These are phyloP conservation scores for Prietella phreatophila DNA, from an alignment of 2,113 vertebrate species.

Conservation along the genomic window DNA sequence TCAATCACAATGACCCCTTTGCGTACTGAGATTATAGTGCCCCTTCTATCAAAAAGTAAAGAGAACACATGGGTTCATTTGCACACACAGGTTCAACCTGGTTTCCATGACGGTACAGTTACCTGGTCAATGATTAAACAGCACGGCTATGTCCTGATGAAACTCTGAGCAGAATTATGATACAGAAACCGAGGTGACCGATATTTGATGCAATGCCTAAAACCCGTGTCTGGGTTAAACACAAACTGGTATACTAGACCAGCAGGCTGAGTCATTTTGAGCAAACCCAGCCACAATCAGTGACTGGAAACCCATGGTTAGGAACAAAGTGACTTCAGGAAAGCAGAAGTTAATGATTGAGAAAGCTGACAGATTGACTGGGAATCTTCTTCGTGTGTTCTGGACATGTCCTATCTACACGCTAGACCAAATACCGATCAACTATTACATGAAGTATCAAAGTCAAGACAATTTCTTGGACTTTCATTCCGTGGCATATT, in stretches of 20 bases:
- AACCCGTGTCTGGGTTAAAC: not conserved
- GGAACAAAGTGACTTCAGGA: conserved; percentile 24
- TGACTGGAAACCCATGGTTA: not conserved
- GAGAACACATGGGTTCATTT: conserved; percentile 58
- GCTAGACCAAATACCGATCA: not conserved
- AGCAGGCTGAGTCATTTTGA: not conserved
- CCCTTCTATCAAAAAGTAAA: conserved; percentile 57
- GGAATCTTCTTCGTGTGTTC: not conserved
- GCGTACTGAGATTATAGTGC: conserved; percentile 30
- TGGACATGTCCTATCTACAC: not conserved
- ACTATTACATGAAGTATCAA: not conserved
- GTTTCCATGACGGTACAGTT: conserved; percentile 56
- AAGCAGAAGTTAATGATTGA: conserved; percentile 30
- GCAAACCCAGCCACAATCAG: not conserved
- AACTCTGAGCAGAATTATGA: conserved; percentile 7
- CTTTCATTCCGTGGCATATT: not conserved
- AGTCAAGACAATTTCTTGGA: not conserved
- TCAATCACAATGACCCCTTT: conserved; percentile 60
- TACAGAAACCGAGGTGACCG: not conserved
- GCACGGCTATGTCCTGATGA: conserved; percentile 5
- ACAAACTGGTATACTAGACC: too few relatives aligned
- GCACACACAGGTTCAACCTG: conserved; percentile 54
- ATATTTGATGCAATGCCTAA: not conserved
- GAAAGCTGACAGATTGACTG: not conserved
- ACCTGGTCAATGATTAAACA: conserved; percentile 68